Conservation (phyloP, 1,140 invertebrate genomes). For the Aphidius ervi region DNA sequence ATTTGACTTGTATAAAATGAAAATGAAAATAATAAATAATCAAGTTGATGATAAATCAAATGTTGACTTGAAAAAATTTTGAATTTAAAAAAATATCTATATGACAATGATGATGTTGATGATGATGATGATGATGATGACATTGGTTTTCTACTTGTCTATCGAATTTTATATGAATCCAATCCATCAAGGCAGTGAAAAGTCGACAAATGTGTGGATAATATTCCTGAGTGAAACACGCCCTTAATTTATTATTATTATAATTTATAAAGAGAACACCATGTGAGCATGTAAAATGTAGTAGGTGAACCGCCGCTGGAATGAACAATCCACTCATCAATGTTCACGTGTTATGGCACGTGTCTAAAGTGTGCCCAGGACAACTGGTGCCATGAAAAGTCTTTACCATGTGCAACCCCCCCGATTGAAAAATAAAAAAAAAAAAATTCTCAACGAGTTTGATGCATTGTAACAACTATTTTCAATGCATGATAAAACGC, state of each 20-base stretch:
- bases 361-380: slow-evolving; percentile 43
- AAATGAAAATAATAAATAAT: too few species aligned
- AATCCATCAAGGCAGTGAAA: not conserved
- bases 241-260: slow-evolving; percentile 8
- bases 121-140: not conserved
- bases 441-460: too few species aligned
- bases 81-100: too few species aligned
- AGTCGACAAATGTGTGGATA: slow-evolving; percentile 11
- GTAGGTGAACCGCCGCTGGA: slow-evolving; percentile 32
- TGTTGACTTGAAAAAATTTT: too few species aligned
- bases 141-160: not conserved
- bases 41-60: too few species aligned
- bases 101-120: too few species aligned
- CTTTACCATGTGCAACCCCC: slow-evolving; percentile 25
- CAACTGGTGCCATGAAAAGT: slow-evolving; percentile 44
- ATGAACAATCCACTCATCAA: slow-evolving; percentile 51
- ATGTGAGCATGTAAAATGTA: too few species aligned
- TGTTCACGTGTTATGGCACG: slow-evolving; percentile 46
- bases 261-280: slow-evolving; percentile 19
- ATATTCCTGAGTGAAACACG: slow-evolving; percentile 9
- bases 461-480: too few species aligned
- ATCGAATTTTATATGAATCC: not conserved
- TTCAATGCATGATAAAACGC: too few species aligned
- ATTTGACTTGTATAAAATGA: too few species aligned
- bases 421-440: not conserved